Percentiles rank a stretch among this genome's conserved stretches.
phyloP scores from a whole-genome alignment of 2,888 invertebrate species.

The Eupithecia subumbrata region DNA sequence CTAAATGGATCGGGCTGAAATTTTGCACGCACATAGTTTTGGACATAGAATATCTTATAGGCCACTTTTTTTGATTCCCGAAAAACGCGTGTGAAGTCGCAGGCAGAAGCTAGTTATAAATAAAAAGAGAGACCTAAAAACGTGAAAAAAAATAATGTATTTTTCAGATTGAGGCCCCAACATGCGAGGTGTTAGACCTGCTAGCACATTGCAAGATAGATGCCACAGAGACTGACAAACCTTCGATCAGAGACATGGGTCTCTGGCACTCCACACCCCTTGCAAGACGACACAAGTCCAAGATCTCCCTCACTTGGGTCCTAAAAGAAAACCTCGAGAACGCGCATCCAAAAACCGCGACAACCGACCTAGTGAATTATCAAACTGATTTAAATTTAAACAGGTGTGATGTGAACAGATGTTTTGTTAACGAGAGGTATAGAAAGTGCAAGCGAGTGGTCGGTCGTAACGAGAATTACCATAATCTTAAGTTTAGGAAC shows the following conservation, averaged over 20 bases:
- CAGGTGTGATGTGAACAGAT: conserved; percentile 43
- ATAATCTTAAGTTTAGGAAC: conserved; percentile 75
- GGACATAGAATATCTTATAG: not conserved
- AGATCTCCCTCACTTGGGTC: conserved; percentile 90
- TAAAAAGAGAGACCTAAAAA: not conserved
- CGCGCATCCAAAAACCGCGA: conserved; percentile 56
- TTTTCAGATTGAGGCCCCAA: conserved; percentile 60
- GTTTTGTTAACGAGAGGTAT: conserved; percentile 59
- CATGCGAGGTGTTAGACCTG: conserved; percentile 73
- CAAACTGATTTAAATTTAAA: conserved; percentile 50
- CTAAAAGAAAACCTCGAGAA: conserved; percentile 86
- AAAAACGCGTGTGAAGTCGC: not conserved
- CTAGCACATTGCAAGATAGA: conserved; percentile 69
- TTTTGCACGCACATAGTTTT: not conserved
- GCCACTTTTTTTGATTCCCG: not conserved
- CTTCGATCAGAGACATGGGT: conserved; percentile 78
- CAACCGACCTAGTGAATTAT: conserved; percentile 46
- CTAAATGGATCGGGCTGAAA: not conserved
- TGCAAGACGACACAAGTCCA: conserved; percentile 81
- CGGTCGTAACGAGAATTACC: conserved; percentile 77
- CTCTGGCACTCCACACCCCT: conserved; percentile 79
- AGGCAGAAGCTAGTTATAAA: not conserved
- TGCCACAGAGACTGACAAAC: conserved; percentile 62
- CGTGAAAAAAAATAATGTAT: not conserved
- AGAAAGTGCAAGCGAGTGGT: conserved; percentile 70